A percentile compares a stretch with the other conserved stretches of the same genome.
These are phyloP conservation scores for Tetropium fuscum DNA, from an alignment of 2,888 invertebrate genomes.

Conservation along the genomic window DNA sequence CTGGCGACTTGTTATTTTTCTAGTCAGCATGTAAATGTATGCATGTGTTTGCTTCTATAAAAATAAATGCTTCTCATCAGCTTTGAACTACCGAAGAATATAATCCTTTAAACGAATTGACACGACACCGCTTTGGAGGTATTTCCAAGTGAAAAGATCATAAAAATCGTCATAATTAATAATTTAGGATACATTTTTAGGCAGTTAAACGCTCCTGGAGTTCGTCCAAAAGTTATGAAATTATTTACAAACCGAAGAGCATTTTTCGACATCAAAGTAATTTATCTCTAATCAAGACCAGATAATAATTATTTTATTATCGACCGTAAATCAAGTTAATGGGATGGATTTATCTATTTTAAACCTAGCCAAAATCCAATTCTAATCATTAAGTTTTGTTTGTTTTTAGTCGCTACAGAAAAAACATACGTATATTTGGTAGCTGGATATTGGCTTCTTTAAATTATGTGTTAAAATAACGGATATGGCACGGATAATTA, in stretches of 20 bases:
- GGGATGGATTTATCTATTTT: background rate
- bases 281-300: conserved; percentile 1
- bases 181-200: no score
- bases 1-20: no score
- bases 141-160: no score
- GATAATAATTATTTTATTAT: conserved; percentile 14
- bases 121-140: no score
- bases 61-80: no score
- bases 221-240: background rate
- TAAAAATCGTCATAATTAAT: no score
- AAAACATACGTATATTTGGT: no score
- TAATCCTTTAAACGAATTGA: no score
- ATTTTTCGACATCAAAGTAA: background rate
- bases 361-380: background rate
- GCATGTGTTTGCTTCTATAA: no score
- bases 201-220: background rate
- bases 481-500: conserved; percentile 1
- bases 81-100: no score
- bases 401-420: background rate
- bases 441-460: background rate
- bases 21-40: no score
- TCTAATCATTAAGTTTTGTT: background rate
- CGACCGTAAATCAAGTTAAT: conserved; percentile 4
- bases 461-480: no score
- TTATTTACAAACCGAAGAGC: conserved; percentile 1